Base-by-base conservation (phyloP, 2,888 invertebrate genomes). In the Platynereis dumerilii region DNA sequence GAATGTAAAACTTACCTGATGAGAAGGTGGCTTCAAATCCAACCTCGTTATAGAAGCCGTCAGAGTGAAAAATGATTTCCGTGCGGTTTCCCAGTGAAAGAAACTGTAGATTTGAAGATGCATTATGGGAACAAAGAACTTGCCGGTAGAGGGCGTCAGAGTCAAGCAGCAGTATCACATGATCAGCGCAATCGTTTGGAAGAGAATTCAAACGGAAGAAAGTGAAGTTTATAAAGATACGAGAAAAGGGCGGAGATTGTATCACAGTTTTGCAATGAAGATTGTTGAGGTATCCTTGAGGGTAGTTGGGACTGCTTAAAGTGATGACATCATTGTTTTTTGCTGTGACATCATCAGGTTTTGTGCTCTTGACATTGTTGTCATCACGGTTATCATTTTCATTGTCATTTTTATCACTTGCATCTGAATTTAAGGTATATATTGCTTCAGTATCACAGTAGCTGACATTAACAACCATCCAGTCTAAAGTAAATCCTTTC, bases 241-340 rank as follows among this genome's bases (percentile, higher is more conserved):
- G 34, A 34, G 34, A 34, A 34, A 34, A 34, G 12, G 34, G 34
- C 7, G 34, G 12, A 34, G 34, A 7, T 34, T 12, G 34, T 52
- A 92, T 87, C 69, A 87, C 87, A 52, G 90, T 88, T 84, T 88
- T 89, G 81, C 90, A 90, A 84, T 91, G 89, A 73, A 91, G 81
- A 75, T 90, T 89, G 77, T 90, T 89, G 78, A 90, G 89, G 81
- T 92, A 92, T 70, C 87, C 85, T 28, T 87, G 87, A 0, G 92
- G 92, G 78, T 90, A 89, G 76, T 83, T 89, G 0, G 91, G 90
- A 17, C 92, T 91, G 1, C 88, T 87, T 28, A 92, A 39, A 42
- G 34, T 34, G 34, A 34, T 34, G 34, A 34, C 34, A 7, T 52
- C 20, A 5, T 34, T 34, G 5, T 34, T 34, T 34, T 5, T 5